A percentile compares a stretch with the other conserved stretches of the same genome.
Evolutionary conservation across 2,113 vertebrate species (phyloP).

Genomic region (Saccopteryx bilineata): DNA sequence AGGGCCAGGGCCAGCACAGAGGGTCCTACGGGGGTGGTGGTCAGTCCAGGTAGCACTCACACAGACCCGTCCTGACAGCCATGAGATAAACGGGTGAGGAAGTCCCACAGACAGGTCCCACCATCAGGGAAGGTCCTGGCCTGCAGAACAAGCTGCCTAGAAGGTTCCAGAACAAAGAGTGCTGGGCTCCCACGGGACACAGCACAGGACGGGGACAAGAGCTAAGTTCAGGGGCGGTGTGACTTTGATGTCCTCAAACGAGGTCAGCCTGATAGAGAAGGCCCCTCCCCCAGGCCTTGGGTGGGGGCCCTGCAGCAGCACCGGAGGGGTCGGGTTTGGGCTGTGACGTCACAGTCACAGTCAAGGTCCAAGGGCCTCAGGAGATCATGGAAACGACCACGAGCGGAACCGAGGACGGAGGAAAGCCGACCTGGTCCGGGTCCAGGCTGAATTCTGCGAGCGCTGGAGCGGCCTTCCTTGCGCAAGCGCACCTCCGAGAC

Average conservation of each 20-base stretch:
- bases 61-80: background rate
- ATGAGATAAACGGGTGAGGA: rapidly evolving
- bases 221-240: rapidly evolving
- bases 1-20: rapidly evolving
- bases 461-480: rapidly evolving
- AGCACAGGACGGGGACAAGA: rapidly evolving
- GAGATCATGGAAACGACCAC: rapidly evolving
- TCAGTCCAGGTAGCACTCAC: rapidly evolving
- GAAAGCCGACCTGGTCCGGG: rapidly evolving
- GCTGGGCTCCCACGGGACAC: rapidly evolving
- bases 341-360: background rate
- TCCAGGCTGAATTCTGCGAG: background rate
- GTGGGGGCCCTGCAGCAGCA: background rate
- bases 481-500: too few relatives aligned
- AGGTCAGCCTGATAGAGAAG: background rate
- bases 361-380: background rate
- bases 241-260: background rate
- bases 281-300: rapidly evolving
- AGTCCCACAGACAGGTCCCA: rapidly evolving
- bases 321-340: too few relatives aligned
- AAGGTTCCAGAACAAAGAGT: background rate
- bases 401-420: rapidly evolving
- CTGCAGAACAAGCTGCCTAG: background rate
- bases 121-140: background rate
- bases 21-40: rapidly evolving